A percentile compares a stretch with the other conserved stretches of the same genome.
Conservation (phyloP, 1,140 invertebrate genomes). For the Mizuhopecten yessoensis region DNA sequence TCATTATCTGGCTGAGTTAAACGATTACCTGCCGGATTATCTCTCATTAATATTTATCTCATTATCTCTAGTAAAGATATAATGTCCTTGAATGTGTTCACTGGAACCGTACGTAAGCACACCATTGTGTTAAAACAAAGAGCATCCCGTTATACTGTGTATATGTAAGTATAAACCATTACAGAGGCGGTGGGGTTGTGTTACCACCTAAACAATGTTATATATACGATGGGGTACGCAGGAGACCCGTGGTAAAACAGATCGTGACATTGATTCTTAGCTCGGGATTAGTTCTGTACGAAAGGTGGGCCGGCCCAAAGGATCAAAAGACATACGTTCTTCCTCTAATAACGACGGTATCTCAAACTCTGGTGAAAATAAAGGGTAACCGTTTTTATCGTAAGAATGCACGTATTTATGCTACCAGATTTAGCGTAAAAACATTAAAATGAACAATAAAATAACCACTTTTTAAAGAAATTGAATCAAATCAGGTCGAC, state of each 20-base stretch:
- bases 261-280: not conserved
- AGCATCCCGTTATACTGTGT: not conserved
- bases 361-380: no score
- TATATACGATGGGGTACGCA: not conserved
- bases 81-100: not conserved
- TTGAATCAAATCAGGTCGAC: no score
- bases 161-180: not conserved
- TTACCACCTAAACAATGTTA: not conserved
- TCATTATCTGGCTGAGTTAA: not conserved
- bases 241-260: not conserved
- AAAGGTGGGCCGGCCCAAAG: no score
- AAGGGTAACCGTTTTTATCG: no score
- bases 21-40: not conserved
- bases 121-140: conserved; percentile 11
- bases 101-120: not conserved
- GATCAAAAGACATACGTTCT: no score
- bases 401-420: no score
- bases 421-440: no score
- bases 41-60: not conserved
- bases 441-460: no score
- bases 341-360: no score
- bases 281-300: no score
- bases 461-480: no score
- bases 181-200: not conserved
- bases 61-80: not conserved